Conservation (phyloP, 2,113 vertebrate species). For the Conger conger region DNA sequence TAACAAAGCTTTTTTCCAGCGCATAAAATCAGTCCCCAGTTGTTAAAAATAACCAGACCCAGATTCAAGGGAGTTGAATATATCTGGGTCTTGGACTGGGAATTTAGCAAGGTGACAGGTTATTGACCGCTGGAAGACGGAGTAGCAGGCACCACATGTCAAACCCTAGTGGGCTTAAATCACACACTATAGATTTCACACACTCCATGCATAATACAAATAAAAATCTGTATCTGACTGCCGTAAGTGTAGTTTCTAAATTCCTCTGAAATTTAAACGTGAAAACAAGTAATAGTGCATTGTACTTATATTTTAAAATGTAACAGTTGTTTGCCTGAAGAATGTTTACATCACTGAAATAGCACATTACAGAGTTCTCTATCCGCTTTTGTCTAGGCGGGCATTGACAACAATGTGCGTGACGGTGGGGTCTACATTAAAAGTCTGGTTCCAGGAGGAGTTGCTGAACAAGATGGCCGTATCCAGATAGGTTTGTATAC, state of each 20-base stretch:
- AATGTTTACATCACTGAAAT: not conserved
- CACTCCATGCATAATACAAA: not conserved
- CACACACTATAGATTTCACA: too few species aligned
- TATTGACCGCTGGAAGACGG: not conserved
- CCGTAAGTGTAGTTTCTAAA: not conserved
- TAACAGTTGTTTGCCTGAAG: not conserved
- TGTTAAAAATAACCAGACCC: too few species aligned
- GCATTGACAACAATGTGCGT: slow-evolving; percentile 79
- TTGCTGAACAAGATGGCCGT: slow-evolving; percentile 82
- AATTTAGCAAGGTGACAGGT: not conserved
- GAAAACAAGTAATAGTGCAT: not conserved
- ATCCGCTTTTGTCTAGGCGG: slow-evolving; percentile 72
- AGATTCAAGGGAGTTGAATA: too few species aligned
- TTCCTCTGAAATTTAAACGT: not conserved
- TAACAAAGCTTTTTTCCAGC: too few species aligned
- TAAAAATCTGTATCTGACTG: too few species aligned
- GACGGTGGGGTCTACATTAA: slow-evolving; percentile 87
- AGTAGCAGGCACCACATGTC: not conserved
- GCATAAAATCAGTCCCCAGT: too few species aligned
- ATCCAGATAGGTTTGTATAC: slow-evolving; percentile 77
- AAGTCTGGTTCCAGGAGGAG: slow-evolving; percentile 75
- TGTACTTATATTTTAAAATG: not conserved
- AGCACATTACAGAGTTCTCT: not conserved
- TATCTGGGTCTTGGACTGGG: not conserved
- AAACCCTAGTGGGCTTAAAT: too few species aligned